These are phyloP conservation scores for Antedon bifida DNA, from an alignment of 35 echinoderm and acorn worm species.

Conservation along the genomic window DNA sequence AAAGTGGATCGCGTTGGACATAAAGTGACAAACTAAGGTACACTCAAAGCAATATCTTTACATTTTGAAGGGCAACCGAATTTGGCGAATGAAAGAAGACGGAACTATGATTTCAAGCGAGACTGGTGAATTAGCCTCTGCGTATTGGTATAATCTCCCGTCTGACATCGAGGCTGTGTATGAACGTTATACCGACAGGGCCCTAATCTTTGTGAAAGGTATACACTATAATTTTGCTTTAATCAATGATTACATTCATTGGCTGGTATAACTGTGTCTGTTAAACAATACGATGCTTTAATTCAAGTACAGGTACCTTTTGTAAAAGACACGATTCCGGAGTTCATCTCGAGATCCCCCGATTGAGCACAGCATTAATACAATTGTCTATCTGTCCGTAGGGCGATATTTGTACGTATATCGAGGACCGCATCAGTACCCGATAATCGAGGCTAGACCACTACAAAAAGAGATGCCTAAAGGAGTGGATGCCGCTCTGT, in stretches of 20 bases:
- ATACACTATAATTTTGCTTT: not conserved
- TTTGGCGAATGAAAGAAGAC: not conserved
- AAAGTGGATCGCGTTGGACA: too few species aligned
- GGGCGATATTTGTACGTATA: not conserved
- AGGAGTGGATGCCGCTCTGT: not conserved
- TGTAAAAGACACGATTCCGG: too few species aligned
- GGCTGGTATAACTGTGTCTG: too few species aligned
- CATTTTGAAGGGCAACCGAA: not conserved
- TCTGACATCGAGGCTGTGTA: not conserved
- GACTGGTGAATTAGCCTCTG: not conserved
- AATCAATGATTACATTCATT: too few species aligned
- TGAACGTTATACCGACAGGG: not conserved
- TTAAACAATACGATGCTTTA: too few species aligned
- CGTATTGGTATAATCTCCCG: not conserved
- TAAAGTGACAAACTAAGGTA: too few species aligned
- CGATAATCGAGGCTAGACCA: not conserved
- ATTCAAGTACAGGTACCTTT: too few species aligned
- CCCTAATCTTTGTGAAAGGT: not conserved
- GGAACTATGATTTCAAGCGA: not conserved
- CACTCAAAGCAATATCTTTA: not conserved
- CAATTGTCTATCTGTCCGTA: too few species aligned
- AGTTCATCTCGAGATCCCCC: too few species aligned
- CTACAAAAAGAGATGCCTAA: not conserved
- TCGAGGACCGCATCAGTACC: not conserved
- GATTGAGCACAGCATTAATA: too few species aligned